phyloP scores from a whole-genome alignment of 2,888 invertebrate genomes.

The Drosophila neonasuta region DNA sequence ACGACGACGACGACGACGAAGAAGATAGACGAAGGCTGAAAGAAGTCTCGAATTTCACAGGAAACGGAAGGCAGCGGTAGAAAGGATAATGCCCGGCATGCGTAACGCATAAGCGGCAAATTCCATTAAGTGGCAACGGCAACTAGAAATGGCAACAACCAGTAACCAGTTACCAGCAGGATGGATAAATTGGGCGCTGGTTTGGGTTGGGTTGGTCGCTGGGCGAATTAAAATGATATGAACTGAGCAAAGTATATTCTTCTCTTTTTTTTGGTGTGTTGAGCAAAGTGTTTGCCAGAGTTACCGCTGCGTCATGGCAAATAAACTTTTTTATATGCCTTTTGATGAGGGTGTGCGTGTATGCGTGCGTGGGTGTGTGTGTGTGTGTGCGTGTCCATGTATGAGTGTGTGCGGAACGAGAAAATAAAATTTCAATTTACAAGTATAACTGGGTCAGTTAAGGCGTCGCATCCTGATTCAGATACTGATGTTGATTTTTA shows the following conservation, averaged over 20 bases:
- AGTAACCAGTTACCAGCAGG: conserved; percentile 42
- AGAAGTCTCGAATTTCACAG: conserved; percentile 47
- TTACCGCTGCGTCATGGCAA: conserved; percentile 69
- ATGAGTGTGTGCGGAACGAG: conserved; percentile 32
- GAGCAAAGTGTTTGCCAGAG: conserved; percentile 11
- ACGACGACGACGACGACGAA: not conserved
- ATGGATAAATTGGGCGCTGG: conserved; percentile 6
- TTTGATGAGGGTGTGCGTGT: conserved; percentile 66
- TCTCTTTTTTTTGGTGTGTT: not conserved
- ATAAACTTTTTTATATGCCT: conserved; percentile 68
- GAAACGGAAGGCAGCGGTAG: conserved; percentile 59
- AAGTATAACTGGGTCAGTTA: conserved; percentile 64
- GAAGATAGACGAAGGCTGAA: conserved; percentile 7
- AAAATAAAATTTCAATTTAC: conserved; percentile 76
- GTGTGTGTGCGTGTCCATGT: conserved; percentile 6
- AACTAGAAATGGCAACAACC: conserved; percentile 21
- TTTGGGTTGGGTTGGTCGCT: not conserved
- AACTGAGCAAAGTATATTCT: conserved; percentile 5
- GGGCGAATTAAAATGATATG: conserved; percentile 69
- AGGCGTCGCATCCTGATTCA: conserved; percentile 29
- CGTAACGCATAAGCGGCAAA: conserved; percentile 78
- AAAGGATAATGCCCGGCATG: conserved; percentile 77
- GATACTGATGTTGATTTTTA: conserved; percentile 14
- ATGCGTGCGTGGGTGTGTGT: conserved; percentile 13
- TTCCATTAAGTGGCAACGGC: conserved; percentile 72